A percentile compares a stretch with the other conserved stretches of the same genome.
These are phyloP conservation scores for Solen grandis DNA, from an alignment of 1,140 invertebrate species.

Conservation along the genomic window DNA sequence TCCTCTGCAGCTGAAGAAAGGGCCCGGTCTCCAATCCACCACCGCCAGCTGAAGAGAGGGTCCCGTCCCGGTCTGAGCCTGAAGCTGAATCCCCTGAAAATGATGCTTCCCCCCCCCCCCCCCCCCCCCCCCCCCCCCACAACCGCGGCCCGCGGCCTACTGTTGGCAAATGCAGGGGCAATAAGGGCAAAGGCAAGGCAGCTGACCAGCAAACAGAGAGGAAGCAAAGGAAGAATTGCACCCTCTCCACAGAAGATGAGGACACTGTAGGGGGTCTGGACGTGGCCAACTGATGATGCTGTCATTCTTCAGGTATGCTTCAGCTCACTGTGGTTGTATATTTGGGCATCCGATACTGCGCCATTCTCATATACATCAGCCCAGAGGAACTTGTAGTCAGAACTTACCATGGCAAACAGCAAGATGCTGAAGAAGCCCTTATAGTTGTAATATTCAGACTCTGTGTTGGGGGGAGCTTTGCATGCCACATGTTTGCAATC, in stretches of 20 bases:
- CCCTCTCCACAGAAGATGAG: slow-evolving; percentile 13
- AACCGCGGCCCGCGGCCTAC: too few relatives aligned
- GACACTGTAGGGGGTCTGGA: neutral
- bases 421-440: too few relatives aligned
- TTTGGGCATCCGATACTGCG: too few relatives aligned
- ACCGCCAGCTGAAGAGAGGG: neutral
- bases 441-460: too few relatives aligned
- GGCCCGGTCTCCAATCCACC: neutral
- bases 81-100: neutral
- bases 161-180: neutral
- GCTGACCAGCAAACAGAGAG: neutral
- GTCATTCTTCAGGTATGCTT: too few relatives aligned
- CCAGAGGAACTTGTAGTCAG: too few relatives aligned
- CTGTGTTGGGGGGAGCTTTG: too few relatives aligned
- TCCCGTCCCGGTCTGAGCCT: slow-evolving; percentile 29
- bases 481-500: too few relatives aligned
- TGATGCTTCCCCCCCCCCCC: slow-evolving; percentile 32
- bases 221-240: slow-evolving; percentile 21
- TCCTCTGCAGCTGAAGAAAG: neutral
- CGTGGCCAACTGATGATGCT: neutral
- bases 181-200: neutral
- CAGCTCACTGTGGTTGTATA: too few relatives aligned
- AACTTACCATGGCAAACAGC: too few relatives aligned
- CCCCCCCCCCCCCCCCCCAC: too few relatives aligned
- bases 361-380: too few relatives aligned